Conservation (phyloP, 2,888 invertebrate species). For the Pyralis farinalis region DNA sequence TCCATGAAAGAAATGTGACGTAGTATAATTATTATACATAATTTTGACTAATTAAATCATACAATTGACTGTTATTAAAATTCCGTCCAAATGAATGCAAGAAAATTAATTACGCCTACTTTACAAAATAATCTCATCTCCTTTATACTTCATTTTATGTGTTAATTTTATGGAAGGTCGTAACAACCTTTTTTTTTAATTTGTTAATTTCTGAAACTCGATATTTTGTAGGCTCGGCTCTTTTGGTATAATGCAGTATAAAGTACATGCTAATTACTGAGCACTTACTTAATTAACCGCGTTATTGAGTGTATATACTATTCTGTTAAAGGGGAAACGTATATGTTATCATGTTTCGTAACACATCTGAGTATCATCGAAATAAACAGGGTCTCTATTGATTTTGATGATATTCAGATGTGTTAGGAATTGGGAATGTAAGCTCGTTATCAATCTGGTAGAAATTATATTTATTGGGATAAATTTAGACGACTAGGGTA, state of each 20-base stretch:
- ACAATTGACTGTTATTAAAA: constrained; percentile 46
- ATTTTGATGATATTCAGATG: no score
- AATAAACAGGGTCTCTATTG: no score
- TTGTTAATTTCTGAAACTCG: constrained; percentile 25
- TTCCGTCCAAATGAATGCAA: constrained; percentile 35
- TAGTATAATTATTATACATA: constrained; percentile 9
- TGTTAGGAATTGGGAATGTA: no score
- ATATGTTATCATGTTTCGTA: no score
- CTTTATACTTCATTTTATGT: constrained; percentile 31
- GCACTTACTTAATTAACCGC: no score
- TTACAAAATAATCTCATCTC: constrained; percentile 40
- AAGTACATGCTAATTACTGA: no score
- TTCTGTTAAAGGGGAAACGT: no score
- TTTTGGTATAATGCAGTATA: constrained; percentile 12
- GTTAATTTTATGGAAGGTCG: constrained; percentile 23
- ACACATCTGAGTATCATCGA: no score
- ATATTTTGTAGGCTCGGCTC: constrained; percentile 20
- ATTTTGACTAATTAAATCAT: constrained; percentile 36
- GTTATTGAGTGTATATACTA: no score
- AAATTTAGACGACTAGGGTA: no score
- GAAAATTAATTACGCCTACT: constrained; percentile 39
- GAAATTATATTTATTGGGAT: no score
- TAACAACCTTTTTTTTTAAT: constrained; percentile 24
- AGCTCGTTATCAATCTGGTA: no score
- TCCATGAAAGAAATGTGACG: not conserved